Base-by-base conservation (phyloP, 2,888 invertebrate species). In the Drosophila silvestris region DNA sequence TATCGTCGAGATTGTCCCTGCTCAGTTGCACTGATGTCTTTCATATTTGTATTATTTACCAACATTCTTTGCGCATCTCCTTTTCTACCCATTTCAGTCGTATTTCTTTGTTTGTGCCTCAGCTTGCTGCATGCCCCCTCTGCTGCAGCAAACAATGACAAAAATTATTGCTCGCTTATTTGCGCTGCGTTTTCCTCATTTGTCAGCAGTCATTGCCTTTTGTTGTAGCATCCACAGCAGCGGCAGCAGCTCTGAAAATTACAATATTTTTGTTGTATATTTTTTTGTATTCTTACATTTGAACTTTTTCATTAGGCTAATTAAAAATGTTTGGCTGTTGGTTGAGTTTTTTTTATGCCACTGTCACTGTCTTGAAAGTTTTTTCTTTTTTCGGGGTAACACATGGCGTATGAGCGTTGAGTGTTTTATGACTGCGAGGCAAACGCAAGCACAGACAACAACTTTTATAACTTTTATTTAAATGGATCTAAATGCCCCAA, bases 301-400 rank as follows among this genome's bases (percentile, higher is more conserved):
- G 66, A 89, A 89, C 80, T 88, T 90, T 90, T 88, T 88, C 89
- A 88, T 88, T 88, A 80, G 90, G 81, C 86, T 88, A 90, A 88
- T 88, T 88, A 88, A 89, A 90, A 90, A 82, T 86, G 70, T 84
- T 82, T 82, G 70, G 35, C 57, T 62, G 66, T 53, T 53, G 68
- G 30, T 44, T 65, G 65, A 51, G 57, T 33, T 56, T 41, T 58
- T 39, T 69, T 54, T 28, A 4, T 28, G 5, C 51, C 61, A 22
- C 62, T 84, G 75, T 77, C 63, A 61, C 32, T 76, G 77, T 89
- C 82, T 79, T 76, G 32, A 79, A 86, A 81, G 82, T 87, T 82
- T 79, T 60, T 35, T 37, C 33, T n/a, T 44, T 41, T 33, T 28
- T 26, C 16, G 22, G 22, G 19, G 89, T 73, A 79, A 86, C 85